Base-by-base conservation (phyloP, 2,113 vertebrate species). In the Otis tarda region DNA sequence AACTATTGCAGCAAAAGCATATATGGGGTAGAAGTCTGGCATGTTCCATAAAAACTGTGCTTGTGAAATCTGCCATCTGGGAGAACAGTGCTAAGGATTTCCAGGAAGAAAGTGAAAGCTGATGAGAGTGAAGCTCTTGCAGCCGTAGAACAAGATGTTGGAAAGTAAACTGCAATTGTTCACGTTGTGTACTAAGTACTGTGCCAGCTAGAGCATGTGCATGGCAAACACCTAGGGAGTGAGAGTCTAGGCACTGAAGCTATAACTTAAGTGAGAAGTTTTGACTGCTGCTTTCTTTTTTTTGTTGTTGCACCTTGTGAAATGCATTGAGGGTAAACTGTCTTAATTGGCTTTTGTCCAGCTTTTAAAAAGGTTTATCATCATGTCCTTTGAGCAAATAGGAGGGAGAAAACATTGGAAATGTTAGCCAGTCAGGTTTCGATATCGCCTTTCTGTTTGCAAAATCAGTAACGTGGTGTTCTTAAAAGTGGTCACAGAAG, bases 241-340 rank as follows among this genome's bases (percentile, higher is more conserved):
- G 41, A 52, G 31, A 86, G 47, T 4, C 56, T 75, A 2, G 19
- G 41, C 83, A 63, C 33, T 65, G 61, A 82, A 37, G 22, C 35
- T 86, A 2, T 68, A 73, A 67, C 33, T 73, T 55, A 12, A 47
- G 7, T 41, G 52, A 64, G 15, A 56, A 53, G 31, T 85, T 87
- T 59, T 5, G 11, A 14, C 24, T 53, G 13, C 8, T 43, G 1
- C 2, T 19, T 49, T 25, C n/a, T 27, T 39, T 61, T 33, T 20
- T 67, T 25, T 28, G 24, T n/a, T 39, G 49, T 47, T 21, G 3
- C 3, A 31, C 33, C 27, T 45, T 73, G 30, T 0, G 0, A 30
- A 10, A n/a, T 3, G 3, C 17, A 10, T 8, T 18, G 30, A n/a
- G 22, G 23, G 18, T 57, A 4, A 84, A 75, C 37, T 53, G 33